These are phyloP conservation scores for Leptinotarsa texana DNA, from an alignment of 1,140 invertebrate species.

Conservation along the genomic window DNA sequence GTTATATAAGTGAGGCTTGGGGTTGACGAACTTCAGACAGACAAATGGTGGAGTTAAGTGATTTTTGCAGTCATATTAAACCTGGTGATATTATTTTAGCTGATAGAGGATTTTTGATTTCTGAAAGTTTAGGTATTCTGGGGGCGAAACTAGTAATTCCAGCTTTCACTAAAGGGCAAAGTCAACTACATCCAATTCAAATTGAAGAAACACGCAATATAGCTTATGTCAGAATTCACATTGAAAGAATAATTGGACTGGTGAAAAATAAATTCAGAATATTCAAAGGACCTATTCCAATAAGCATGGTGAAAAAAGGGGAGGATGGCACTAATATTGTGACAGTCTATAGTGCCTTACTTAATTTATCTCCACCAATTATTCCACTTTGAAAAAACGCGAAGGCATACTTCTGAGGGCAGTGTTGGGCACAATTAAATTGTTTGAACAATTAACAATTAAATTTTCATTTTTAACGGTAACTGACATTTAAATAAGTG, in stretches of 20 bases:
- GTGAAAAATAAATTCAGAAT: constrained; percentile 20
- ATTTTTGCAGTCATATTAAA: constrained; percentile 25
- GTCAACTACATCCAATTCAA: constrained; percentile 22
- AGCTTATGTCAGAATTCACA: neutral
- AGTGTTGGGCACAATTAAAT: too few species aligned
- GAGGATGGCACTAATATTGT: constrained; percentile 6
- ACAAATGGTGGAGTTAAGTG: constrained; percentile 25
- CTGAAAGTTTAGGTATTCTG: too few species aligned
- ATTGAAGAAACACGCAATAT: constrained; percentile 17
- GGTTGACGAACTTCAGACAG: constrained; percentile 33
- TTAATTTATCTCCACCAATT: constrained; percentile 22
- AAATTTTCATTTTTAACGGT: too few species aligned
- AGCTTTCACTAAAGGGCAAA: constrained; percentile 11
- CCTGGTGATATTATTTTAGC: constrained; percentile 34
- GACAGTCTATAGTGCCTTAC: constrained; percentile 10
- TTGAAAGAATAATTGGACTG: constrained; percentile 23
- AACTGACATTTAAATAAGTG: too few species aligned
- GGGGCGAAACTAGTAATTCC: constrained; percentile 5
- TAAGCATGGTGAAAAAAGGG: too few species aligned
- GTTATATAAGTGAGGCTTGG: constrained; percentile 33
- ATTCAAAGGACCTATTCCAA: too few species aligned
- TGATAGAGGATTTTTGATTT: constrained; percentile 36
- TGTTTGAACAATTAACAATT: too few species aligned
- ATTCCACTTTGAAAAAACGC: neutral
- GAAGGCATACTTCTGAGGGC: too few species aligned